Evolutionary conservation across 2,888 invertebrate species (phyloP), one percentile per base, ranked within the genome.

Genomic region (Lochmaea crataegi): DNA sequence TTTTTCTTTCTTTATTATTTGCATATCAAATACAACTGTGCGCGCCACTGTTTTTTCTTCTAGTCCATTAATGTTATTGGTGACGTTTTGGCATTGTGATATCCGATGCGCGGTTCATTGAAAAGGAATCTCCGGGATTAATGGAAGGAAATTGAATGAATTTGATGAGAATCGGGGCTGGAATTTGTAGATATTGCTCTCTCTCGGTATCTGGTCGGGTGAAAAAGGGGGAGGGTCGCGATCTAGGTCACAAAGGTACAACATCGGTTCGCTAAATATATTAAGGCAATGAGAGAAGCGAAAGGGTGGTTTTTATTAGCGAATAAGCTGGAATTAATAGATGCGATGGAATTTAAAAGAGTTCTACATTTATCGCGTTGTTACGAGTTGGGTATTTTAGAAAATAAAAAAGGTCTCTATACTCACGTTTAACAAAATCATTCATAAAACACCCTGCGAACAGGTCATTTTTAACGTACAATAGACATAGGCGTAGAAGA

Each of bases 61-160:
- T 38, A 51, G 32, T 51, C 73, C 70, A 73, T 76, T 76, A 76
- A 71, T 58, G 69, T 66, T 71, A 74, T 76, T 73, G 75, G 65
- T 66, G 75, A 69, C 71, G 68, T 71, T 63, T 63, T 65, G 66
- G 67, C 65, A 69, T 73, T 65, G 69, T 53, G 65, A 73, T 65
- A 65, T 58, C 71, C 16, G 22, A 63, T 4, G 61, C 42, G 61
- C 48, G 32, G 57, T 65, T 67, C 71, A 74, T 74, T 74, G 74
- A 74, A 70, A 74, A 67, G 67, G 67, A 67, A 71, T 69, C 67
- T 71, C 32, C 58, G 58, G 71, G 65, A 71, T 71, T 70, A 74
- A 66, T 66, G 41, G 57, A n/a, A 66, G 66, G 67, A 64, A 68
- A 71, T 53, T 57, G 68, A 74, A 74, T 74, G 74, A 74, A 67